phyloP scores from a whole-genome alignment of 1,140 invertebrate genomes.

The Drosophila sp. region DNA sequence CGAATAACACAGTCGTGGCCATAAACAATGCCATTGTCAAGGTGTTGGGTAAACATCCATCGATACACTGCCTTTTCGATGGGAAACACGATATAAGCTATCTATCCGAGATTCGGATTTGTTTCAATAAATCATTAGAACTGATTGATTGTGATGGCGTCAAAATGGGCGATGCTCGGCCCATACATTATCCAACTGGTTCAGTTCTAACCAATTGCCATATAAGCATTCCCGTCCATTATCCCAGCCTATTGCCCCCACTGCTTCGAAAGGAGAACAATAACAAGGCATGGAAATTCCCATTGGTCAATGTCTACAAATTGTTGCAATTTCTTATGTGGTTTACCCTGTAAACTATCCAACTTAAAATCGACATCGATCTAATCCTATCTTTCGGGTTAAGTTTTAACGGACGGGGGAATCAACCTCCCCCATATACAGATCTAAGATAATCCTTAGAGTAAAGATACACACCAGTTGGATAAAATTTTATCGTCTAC shows the following conservation, averaged over 20 bases:
- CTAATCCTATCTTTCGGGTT: background rate
- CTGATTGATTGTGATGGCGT: slow-evolving; percentile 85
- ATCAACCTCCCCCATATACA: no score
- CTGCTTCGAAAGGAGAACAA: slow-evolving; percentile 39
- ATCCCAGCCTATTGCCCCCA: slow-evolving; percentile 84
- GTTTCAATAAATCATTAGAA: slow-evolving; percentile 86
- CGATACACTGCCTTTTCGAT: slow-evolving; percentile 86
- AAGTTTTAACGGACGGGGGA: no score
- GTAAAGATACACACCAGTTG: no score
- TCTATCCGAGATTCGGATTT: slow-evolving; percentile 87
- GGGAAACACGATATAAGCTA: slow-evolving; percentile 85
- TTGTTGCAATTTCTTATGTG: slow-evolving; percentile 84
- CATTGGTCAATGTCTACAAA: slow-evolving; percentile 84
- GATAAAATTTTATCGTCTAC: background rate
- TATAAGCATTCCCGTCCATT: slow-evolving; percentile 84
- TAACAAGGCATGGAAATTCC: slow-evolving; percentile 65
- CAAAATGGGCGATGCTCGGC: slow-evolving; percentile 55
- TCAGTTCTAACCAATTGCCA: slow-evolving; percentile 86
- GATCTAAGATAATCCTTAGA: no score
- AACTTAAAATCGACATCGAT: background rate
- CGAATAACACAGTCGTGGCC: slow-evolving; percentile 84
- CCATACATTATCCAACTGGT: slow-evolving; percentile 68
- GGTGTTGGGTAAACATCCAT: slow-evolving; percentile 85
- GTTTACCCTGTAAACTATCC: slow-evolving; percentile 84
- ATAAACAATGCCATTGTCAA: slow-evolving; percentile 86